These are phyloP conservation scores for Agrotis ipsilon DNA, from an alignment of 2,888 invertebrate genomes.

Conservation along the genomic window DNA sequence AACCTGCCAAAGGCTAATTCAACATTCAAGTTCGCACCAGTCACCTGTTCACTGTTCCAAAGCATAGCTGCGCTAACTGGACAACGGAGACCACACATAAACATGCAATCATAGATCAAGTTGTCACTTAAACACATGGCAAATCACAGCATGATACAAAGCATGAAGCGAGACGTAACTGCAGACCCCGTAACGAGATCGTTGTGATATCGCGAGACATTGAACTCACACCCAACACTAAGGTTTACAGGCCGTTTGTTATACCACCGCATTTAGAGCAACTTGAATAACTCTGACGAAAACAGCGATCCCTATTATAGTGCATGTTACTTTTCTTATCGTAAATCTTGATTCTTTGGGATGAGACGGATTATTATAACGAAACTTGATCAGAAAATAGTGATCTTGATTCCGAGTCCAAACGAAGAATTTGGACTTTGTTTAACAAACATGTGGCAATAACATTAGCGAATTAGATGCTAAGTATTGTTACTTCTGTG, in stretches of 20 bases:
- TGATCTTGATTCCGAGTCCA: not conserved
- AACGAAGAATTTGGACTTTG: not conserved
- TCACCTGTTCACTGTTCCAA: constrained; percentile 46
- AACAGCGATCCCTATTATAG: constrained; percentile 49
- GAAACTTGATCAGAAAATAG: constrained; percentile 22
- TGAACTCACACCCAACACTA: constrained; percentile 75
- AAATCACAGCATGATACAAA: constrained; percentile 45
- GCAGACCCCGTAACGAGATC: constrained; percentile 75
- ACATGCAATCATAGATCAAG: constrained; percentile 43
- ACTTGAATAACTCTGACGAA: constrained; percentile 47
- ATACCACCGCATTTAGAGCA: constrained; percentile 61
- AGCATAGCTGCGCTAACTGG: constrained; percentile 39
- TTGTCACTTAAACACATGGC: constrained; percentile 63
- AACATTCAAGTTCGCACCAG: constrained; percentile 9
- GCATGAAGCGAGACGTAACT: constrained; percentile 58
- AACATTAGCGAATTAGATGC: constrained; percentile 2
- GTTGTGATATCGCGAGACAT: constrained; percentile 76
- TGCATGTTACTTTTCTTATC: constrained; percentile 41
- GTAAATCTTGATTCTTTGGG: constrained; percentile 51
- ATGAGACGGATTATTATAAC: constrained; percentile 20
- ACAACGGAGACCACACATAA: constrained; percentile 29
- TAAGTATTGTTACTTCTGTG: constrained; percentile 29
- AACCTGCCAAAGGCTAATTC: not conserved
- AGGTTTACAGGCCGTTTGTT: constrained; percentile 63
- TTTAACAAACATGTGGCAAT: not conserved